Evolutionary conservation across 2,888 invertebrate genomes (phyloP).

Genomic region (Stenodera caucasica): DNA sequence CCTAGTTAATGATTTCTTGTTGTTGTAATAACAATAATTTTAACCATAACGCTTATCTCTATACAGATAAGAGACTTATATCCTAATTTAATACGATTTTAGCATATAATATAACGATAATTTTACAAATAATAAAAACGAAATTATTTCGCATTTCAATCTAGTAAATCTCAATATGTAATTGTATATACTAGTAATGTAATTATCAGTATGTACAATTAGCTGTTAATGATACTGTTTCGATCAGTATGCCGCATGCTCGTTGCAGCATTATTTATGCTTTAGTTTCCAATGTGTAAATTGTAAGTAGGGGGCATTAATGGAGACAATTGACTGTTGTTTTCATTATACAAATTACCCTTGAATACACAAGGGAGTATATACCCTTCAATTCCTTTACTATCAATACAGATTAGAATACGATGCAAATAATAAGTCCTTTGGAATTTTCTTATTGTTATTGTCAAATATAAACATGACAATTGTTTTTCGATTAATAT

Average conservation of each 20-base stretch:
- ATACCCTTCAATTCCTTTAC: no score
- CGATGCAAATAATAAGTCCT: no score
- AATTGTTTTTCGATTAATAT: no score
- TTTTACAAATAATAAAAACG: background rate
- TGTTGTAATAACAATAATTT: constrained; percentile 8
- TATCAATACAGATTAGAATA: no score
- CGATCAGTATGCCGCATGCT: constrained; percentile 1
- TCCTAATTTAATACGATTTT: background rate
- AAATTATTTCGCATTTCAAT: no score
- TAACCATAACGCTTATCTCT: background rate
- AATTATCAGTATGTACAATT: constrained; percentile 15
- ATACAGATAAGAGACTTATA: background rate
- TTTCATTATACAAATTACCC: background rate
- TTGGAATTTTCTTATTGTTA: no score
- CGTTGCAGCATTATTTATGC: background rate
- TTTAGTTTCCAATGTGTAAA: background rate
- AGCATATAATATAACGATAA: background rate
- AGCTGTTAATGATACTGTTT: constrained; percentile 17
- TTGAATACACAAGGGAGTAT: background rate
- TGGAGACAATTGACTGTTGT: background rate
- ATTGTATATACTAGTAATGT: constrained; percentile 11
- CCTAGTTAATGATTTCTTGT: constrained; percentile 8
- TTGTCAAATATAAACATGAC: no score
- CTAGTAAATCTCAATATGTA: no score
- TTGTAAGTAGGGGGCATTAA: background rate